Evolutionary conservation across 2,797 vertebrate genomes (phyloP).

Genomic region (Myiothlypis chrysogaster): DNA sequence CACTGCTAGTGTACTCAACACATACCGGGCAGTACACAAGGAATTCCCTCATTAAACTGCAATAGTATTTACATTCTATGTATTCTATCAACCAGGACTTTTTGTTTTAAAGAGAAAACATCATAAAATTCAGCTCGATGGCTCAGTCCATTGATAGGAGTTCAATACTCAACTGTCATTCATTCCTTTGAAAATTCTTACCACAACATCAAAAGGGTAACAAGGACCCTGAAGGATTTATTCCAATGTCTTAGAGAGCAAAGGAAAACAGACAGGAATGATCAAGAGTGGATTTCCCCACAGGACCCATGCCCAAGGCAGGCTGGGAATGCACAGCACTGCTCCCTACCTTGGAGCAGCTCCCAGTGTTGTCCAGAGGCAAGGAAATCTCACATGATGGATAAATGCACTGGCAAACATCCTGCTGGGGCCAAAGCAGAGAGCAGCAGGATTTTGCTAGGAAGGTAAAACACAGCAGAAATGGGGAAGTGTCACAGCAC

Average conservation of each 20-base stretch:
- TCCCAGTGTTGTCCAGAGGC: rapidly evolving
- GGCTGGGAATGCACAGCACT: neutral
- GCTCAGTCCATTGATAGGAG: neutral
- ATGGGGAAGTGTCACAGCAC: neutral
- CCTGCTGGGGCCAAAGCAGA: neutral
- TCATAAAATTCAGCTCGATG: neutral
- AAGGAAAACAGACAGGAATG: neutral
- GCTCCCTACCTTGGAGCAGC: rapidly evolving
- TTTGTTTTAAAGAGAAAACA: neutral
- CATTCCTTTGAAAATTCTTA: neutral
- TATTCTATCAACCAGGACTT: neutral
- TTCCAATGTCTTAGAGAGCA: neutral
- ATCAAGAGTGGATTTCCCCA: neutral
- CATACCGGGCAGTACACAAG: neutral
- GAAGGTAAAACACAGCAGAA: neutral
- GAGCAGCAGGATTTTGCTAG: neutral
- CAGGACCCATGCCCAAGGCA: neutral
- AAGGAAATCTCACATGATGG: rapidly evolving
- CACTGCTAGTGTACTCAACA: neutral
- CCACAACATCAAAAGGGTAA: neutral
- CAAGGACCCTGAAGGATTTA: neutral
- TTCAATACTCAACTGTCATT: neutral
- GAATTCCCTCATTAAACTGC: neutral
- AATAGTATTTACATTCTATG: neutral
- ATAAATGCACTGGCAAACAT: rapidly evolving